Conservation (phyloP, 2,113 vertebrate species). For the Chloebia gouldiae region DNA sequence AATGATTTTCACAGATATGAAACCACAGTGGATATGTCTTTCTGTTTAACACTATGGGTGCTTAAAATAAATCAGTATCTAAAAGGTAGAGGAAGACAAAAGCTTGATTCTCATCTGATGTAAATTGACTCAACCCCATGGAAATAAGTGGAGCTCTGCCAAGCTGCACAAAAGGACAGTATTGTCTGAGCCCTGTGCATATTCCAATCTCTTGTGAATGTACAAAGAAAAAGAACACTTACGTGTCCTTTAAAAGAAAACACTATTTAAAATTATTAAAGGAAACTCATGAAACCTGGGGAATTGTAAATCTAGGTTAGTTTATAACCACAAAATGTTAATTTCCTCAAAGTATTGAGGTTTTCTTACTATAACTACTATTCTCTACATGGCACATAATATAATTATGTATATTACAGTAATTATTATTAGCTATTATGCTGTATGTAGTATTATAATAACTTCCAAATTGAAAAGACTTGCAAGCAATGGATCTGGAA, state of each 20-base stretch:
- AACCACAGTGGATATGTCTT: background rate
- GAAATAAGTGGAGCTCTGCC: conserved; percentile 39
- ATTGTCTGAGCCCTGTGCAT: background rate
- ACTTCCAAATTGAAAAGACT: background rate
- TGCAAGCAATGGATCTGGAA: background rate
- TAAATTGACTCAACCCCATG: background rate
- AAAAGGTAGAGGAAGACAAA: conserved; percentile 24
- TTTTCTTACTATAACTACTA: conserved; percentile 4
- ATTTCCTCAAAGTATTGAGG: conserved; percentile 31
- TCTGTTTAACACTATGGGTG: background rate
- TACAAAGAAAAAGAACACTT: background rate
- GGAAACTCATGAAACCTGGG: background rate
- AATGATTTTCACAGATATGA: conserved; percentile 8
- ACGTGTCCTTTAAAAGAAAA: background rate
- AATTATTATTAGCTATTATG: conserved; percentile 56
- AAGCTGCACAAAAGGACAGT: conserved; percentile 3
- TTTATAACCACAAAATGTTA: conserved; percentile 27
- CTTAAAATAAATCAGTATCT: conserved; percentile 34
- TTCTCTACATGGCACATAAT: background rate
- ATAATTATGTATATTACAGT: conserved; percentile 50
- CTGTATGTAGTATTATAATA: background rate
- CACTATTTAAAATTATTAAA: conserved; percentile 12
- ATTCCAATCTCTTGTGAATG: background rate
- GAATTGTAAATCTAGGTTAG: conserved; percentile 32
- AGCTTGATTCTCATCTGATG: conserved; percentile 18